phyloP scores from a whole-genome alignment of 2,888 invertebrate species.

The Pyrrhosoma nymphula region DNA sequence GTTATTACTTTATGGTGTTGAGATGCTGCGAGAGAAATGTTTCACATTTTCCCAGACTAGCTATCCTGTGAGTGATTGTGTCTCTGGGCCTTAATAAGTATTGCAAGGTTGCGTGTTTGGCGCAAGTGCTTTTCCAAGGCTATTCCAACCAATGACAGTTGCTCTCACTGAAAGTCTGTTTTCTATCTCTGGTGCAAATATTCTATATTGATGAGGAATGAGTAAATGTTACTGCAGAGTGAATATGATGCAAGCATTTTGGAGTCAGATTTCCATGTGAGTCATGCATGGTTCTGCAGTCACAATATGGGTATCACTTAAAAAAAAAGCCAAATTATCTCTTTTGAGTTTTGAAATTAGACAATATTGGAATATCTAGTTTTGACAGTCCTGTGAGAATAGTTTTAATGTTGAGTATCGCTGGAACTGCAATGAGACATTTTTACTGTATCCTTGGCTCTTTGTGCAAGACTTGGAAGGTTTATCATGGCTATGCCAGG shows the following conservation, averaged over 20 bases:
- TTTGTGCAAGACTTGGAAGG: neutral
- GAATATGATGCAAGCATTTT: slow-evolving; percentile 58
- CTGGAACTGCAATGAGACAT: neutral
- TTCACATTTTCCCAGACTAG: slow-evolving; percentile 47
- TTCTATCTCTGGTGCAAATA: slow-evolving; percentile 52
- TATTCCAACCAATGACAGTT: slow-evolving; percentile 34
- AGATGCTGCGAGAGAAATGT: slow-evolving; percentile 52
- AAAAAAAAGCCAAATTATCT: slow-evolving; percentile 7
- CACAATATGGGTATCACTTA: neutral
- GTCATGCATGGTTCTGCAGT: neutral
- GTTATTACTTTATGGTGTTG: slow-evolving; percentile 47
- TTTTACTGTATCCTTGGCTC: neutral
- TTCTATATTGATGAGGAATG: slow-evolving; percentile 49
- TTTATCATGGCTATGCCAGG: neutral
- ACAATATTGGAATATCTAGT: slow-evolving; percentile 42
- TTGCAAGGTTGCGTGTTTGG: slow-evolving; percentile 40
- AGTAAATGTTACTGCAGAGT: slow-evolving; percentile 37
- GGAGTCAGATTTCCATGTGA: slow-evolving; percentile 1
- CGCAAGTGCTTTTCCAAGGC: slow-evolving; percentile 31
- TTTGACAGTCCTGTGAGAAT: neutral
- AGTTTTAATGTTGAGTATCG: neutral
- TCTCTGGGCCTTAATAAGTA: slow-evolving; percentile 60
- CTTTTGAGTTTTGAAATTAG: slow-evolving; percentile 26
- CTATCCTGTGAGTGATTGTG: slow-evolving; percentile 26
- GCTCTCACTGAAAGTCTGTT: slow-evolving; percentile 54